phyloP scores from a whole-genome alignment of 2,797 vertebrate genomes.

The Sebastes steindachneri region DNA sequence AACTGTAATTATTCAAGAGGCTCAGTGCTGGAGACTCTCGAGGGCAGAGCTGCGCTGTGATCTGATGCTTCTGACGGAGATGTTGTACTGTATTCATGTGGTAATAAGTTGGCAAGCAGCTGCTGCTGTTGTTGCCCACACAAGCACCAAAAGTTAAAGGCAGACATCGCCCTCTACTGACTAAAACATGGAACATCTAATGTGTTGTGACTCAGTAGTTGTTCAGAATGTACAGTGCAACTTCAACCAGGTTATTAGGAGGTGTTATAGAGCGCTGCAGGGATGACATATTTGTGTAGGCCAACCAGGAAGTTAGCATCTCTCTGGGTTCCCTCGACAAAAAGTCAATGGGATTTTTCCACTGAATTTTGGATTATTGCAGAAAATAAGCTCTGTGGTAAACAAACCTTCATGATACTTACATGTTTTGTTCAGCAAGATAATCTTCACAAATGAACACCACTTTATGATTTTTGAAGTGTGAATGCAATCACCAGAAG shows the following conservation, averaged over 20 bases:
- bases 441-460: too few species aligned
- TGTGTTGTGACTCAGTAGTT: background rate
- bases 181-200: background rate
- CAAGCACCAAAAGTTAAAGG: background rate
- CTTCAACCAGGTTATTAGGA: background rate
- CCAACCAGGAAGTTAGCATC: too few species aligned
- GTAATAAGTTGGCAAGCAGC: constrained; percentile 22
- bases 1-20: constrained; percentile 74
- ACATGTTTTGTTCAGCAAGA: too few species aligned
- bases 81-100: constrained; percentile 49
- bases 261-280: background rate
- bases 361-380: too few species aligned
- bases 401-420: too few species aligned
- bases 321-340: too few species aligned
- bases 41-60: constrained; percentile 53
- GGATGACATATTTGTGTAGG: background rate
- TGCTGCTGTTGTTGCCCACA: background rate
- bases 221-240: constrained; percentile 30
- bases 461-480: too few species aligned
- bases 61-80: constrained; percentile 47
- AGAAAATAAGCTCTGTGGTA: too few species aligned
- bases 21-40: constrained; percentile 45
- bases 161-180: constrained; percentile 70
- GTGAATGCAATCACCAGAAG: too few species aligned
- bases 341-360: too few species aligned